phyloP scores from a whole-genome alignment of 2,888 invertebrate genomes.

The Pseudococcus longispinus region DNA sequence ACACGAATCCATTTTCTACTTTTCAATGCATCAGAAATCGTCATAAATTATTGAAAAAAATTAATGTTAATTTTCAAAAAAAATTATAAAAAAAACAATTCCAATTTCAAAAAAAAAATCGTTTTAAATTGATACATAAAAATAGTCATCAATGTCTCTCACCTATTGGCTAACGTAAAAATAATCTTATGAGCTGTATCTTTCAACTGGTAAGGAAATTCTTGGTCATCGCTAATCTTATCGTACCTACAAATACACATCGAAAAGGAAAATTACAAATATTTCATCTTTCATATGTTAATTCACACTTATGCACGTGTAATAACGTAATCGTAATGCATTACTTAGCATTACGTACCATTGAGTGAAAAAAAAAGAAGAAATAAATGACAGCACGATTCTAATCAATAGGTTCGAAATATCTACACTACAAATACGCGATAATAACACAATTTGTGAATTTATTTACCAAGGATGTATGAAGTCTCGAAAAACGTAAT shows the following conservation, averaged over 20 bases:
- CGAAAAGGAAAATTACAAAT: background rate
- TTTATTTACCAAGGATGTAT: slow-evolving; percentile 74
- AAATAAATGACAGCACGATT: background rate
- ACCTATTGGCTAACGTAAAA: slow-evolving; percentile 77
- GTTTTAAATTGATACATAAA: no score
- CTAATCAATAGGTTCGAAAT: background rate
- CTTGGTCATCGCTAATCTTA: slow-evolving; percentile 71
- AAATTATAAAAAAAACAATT: no score
- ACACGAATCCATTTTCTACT: no score
- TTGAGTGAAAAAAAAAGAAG: background rate
- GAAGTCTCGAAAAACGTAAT: slow-evolving; percentile 82
- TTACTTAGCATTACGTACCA: background rate
- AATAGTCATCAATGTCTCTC: slow-evolving; percentile 48
- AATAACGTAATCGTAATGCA: background rate
- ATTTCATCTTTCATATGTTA: background rate
- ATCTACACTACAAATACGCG: background rate
- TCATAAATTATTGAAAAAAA: no score
- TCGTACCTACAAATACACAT: slow-evolving; percentile 64
- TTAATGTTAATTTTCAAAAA: no score
- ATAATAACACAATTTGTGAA: background rate
- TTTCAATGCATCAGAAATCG: no score
- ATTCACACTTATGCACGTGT: background rate
- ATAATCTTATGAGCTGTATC: slow-evolving; percentile 75
- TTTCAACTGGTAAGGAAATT: slow-evolving; percentile 75
- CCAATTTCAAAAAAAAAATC: no score